phyloP scores from a whole-genome alignment of 2,888 invertebrate species.

The Clistopyga incitator region DNA sequence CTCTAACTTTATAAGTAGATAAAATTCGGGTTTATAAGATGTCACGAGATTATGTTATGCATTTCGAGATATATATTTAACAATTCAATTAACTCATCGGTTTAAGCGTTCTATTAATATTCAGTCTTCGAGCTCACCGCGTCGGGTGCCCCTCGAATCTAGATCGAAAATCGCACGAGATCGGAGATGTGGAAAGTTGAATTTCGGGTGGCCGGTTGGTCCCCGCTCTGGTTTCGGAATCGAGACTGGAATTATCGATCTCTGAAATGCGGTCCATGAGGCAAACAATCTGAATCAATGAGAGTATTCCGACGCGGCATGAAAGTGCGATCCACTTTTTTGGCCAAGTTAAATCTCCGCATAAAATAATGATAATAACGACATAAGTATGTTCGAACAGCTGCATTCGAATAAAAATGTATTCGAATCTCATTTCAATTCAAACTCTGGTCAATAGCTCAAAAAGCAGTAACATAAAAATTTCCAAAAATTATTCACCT shows the following conservation, averaged over 20 bases:
- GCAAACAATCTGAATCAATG: conserved; percentile 26
- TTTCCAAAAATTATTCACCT: no score
- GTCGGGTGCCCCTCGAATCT: conserved; percentile 60
- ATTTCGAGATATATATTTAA: background rate
- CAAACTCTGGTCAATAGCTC: no score
- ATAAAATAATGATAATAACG: no score
- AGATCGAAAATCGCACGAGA: conserved; percentile 55
- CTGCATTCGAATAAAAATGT: no score
- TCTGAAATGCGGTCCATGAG: conserved; percentile 51
- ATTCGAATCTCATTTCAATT: no score
- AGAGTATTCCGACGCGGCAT: background rate
- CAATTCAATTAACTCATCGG: conserved; percentile 38
- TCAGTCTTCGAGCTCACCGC: background rate
- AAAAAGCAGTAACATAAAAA: no score
- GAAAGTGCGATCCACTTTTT: conserved; percentile 56
- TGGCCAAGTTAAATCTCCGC: background rate
- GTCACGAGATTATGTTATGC: background rate
- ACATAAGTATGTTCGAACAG: no score
- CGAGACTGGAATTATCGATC: conserved; percentile 53
- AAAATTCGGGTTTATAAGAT: no score
- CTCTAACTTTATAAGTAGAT: no score
- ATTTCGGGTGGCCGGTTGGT: conserved; percentile 56
- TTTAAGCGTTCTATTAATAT: conserved; percentile 18
- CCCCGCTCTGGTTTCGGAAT: conserved; percentile 55
- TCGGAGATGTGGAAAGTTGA: conserved; percentile 62